Evolutionary conservation across 2,888 invertebrate genomes (phyloP).

Genomic region (Ormia ochracea): DNA sequence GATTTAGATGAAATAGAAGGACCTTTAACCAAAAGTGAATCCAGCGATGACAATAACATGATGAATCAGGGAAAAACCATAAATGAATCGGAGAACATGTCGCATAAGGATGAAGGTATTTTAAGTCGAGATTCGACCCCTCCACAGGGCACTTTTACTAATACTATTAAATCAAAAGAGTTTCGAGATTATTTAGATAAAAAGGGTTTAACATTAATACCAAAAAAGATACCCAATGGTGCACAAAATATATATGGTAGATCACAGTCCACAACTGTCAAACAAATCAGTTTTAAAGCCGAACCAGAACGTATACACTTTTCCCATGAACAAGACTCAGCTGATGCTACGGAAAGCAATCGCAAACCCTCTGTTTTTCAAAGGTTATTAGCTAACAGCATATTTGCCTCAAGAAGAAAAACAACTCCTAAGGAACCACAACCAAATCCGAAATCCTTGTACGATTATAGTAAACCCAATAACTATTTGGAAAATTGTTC

Average conservation of each 20-base stretch:
- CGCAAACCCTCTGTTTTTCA: constrained; percentile 75
- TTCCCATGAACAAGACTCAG: constrained; percentile 56
- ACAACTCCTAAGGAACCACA: constrained; percentile 72
- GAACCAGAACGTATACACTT: constrained; percentile 63
- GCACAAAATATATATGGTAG: constrained; percentile 57
- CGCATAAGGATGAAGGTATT: constrained; percentile 14
- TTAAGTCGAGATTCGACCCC: constrained; percentile 46
- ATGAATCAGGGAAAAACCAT: constrained; percentile 33
- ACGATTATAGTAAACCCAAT: constrained; percentile 59
- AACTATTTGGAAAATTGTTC: constrained; percentile 64
- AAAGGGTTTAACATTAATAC: constrained; percentile 74
- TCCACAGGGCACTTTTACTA: constrained; percentile 71
- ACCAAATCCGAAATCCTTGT: constrained; percentile 68
- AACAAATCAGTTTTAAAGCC: constrained; percentile 58
- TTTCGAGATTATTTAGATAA: constrained; percentile 75
- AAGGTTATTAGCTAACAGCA: constrained; percentile 72
- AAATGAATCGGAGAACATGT: constrained; percentile 17
- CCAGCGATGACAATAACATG: constrained; percentile 72
- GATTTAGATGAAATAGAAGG: constrained; percentile 76
- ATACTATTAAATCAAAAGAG: constrained; percentile 76
- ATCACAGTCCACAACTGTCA: constrained; percentile 39
- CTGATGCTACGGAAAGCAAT: constrained; percentile 66
- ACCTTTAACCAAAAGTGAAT: constrained; percentile 73
- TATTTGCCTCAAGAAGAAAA: constrained; percentile 74
- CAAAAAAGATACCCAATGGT: constrained; percentile 67